These are phyloP conservation scores for Hydrophis major DNA, from an alignment of 2,797 vertebrate genomes.

Conservation along the genomic window DNA sequence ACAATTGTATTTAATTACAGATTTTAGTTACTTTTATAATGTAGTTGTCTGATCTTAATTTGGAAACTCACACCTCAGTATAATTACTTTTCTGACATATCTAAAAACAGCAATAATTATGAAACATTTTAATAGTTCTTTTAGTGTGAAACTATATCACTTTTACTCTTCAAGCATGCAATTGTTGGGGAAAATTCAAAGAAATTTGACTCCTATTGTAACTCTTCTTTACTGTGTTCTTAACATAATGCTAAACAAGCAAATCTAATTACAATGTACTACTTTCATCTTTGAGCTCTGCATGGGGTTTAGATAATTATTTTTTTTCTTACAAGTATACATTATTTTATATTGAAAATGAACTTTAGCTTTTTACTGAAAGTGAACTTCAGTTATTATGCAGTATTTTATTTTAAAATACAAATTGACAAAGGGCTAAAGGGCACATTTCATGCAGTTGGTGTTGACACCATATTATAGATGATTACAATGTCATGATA, in stretches of 20 bases:
- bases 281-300: neutral
- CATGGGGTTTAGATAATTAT: neutral
- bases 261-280: neutral
- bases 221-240: neutral
- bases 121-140: neutral
- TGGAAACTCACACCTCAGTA: neutral
- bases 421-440: neutral
- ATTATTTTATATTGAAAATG: constrained; percentile 8
- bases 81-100: neutral
- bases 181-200: neutral
- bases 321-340: neutral
- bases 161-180: neutral
- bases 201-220: neutral
- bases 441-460: neutral
- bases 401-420: constrained; percentile 6
- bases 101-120: neutral
- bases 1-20: neutral
- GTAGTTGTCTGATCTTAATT: neutral
- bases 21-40: neutral
- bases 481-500: neutral
- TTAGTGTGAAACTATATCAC: neutral
- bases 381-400: neutral
- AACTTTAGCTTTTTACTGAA: neutral
- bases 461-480: neutral
- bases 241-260: neutral